Evolutionary conservation across 1,140 invertebrate species (phyloP).

Genomic region (Lutraria rhynchaena): DNA sequence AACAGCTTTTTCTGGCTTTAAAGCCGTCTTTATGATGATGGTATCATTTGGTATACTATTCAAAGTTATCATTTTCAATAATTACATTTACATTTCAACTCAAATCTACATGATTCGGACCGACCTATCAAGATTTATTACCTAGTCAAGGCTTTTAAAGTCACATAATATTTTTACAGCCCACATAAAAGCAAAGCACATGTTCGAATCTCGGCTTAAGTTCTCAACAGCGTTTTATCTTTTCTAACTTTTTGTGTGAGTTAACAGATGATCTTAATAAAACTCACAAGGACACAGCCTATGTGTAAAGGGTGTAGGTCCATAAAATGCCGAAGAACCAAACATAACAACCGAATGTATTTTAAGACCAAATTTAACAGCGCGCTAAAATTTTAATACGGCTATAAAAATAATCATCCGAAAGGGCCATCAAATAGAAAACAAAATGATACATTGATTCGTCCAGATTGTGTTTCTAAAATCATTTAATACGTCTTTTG

Average conservation of each 20-base stretch:
- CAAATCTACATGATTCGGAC: constrained; percentile 50
- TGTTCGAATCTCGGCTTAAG: constrained; percentile 48
- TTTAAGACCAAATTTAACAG: constrained; percentile 48
- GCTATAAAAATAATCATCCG: constrained; percentile 48
- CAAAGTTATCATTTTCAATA: constrained; percentile 50
- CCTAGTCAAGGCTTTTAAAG: constrained; percentile 45
- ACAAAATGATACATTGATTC: constrained; percentile 42
- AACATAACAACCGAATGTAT: constrained; percentile 14
- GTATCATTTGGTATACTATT: constrained; percentile 47
- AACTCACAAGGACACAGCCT: constrained; percentile 23
- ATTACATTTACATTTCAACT: constrained; percentile 59
- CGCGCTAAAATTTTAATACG: constrained; percentile 55
- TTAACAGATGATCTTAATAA: constrained; percentile 55
- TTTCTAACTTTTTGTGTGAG: constrained; percentile 25
- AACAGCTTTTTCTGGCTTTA: not conserved
- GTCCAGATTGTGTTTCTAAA: constrained; percentile 48
- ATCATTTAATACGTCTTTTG: constrained; percentile 45
- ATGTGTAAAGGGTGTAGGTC: constrained; percentile 31
- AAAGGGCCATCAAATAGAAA: constrained; percentile 42
- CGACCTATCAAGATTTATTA: constrained; percentile 52
- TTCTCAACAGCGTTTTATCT: constrained; percentile 55
- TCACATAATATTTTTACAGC: constrained; percentile 60
- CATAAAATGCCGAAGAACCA: constrained; percentile 46
- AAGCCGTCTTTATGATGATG: constrained; percentile 35
- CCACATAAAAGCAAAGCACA: constrained; percentile 56